A percentile compares a stretch with the other conserved stretches of the same genome.
phyloP scores from a whole-genome alignment of 35 echinoderm and acorn worm species.

The Strongylocentrotus purpuratus region DNA sequence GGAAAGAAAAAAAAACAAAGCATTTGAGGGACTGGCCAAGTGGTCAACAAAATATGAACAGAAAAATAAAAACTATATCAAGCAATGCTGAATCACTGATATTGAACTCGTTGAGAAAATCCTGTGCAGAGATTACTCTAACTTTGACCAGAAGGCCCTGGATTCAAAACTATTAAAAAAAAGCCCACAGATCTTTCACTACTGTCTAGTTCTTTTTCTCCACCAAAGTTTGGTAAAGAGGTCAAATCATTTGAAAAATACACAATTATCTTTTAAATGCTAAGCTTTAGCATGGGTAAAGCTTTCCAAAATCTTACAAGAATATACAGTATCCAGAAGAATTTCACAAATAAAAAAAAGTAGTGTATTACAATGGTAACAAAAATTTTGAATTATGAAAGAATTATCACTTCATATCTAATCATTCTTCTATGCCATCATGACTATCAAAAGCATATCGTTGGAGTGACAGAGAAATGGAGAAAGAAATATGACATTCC shows the following conservation, averaged over 20 bases:
- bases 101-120: neutral
- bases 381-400: neutral
- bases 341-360: neutral
- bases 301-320: neutral
- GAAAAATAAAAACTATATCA: neutral
- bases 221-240: neutral
- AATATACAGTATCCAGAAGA: neutral
- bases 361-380: neutral
- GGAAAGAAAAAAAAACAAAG: neutral
- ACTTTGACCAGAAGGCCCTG: neutral
- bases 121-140: neutral
- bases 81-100: neutral
- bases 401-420: neutral
- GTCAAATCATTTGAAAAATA: too few relatives aligned
- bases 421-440: neutral
- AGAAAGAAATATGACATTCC: neutral
- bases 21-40: neutral
- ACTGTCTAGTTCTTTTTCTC: neutral
- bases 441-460: neutral
- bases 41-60: neutral
- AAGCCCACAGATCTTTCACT: neutral
- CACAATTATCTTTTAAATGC: too few relatives aligned
- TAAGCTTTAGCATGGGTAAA: too few relatives aligned
- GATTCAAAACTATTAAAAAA: neutral
- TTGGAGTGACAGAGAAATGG: neutral